Conservation (phyloP, 2,888 invertebrate genomes). For the Lamellibrachia columna region DNA sequence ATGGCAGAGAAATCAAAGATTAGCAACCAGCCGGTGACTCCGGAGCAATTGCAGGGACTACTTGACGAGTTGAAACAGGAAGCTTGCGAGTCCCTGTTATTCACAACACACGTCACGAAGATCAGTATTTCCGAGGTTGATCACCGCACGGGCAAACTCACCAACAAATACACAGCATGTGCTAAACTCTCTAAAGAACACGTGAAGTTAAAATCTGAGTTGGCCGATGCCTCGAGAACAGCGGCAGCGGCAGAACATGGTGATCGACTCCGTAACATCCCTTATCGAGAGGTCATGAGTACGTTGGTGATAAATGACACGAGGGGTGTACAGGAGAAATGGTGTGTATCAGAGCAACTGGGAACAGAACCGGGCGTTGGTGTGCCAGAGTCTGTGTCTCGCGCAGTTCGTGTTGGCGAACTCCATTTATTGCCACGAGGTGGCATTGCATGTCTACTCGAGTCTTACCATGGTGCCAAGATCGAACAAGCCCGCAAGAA, state of each 20-base stretch:
- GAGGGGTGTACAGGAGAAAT: constrained; percentile 37
- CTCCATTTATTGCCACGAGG: constrained; percentile 41
- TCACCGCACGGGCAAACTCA: background rate
- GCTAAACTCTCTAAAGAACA: constrained; percentile 34
- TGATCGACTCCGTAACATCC: constrained; percentile 8
- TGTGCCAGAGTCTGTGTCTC: constrained; percentile 39
- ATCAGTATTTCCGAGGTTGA: constrained; percentile 44
- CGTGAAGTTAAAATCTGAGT: constrained; percentile 13
- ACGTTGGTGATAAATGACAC: constrained; percentile 34
- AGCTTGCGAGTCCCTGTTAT: constrained; percentile 49
- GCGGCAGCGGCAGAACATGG: background rate
- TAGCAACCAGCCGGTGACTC: constrained; percentile 36
- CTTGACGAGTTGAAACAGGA: constrained; percentile 45
- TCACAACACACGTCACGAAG: constrained; percentile 49
- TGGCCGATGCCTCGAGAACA: background rate
- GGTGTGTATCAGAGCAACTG: constrained; percentile 46
- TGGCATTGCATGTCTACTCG: constrained; percentile 39
- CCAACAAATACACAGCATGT: constrained; percentile 33
- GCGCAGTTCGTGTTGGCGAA: constrained; percentile 41
- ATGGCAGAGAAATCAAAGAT: constrained; percentile 51
- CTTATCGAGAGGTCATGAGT: constrained; percentile 6
- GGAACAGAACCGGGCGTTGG: constrained; percentile 40
- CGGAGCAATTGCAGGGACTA: constrained; percentile 38
- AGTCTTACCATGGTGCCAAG: background rate
- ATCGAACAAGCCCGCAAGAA: background rate